These are phyloP conservation scores for Semicossyphus pulcher DNA, from an alignment of 2,113 vertebrate genomes.

Conservation along the genomic window DNA sequence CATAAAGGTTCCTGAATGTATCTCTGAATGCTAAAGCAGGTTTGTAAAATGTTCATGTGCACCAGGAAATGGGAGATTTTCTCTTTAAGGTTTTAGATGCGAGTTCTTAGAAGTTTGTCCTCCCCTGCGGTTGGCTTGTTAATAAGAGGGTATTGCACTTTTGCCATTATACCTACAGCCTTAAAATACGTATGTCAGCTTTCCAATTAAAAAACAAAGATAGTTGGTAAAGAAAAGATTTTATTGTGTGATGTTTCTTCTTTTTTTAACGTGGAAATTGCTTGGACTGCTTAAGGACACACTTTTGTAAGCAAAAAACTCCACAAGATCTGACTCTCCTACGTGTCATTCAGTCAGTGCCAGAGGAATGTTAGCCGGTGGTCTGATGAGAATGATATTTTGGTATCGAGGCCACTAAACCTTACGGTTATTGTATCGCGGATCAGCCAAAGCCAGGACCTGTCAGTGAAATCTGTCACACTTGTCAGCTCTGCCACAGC, in stretches of 20 bases:
- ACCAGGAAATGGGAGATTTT: neutral
- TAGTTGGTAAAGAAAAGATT: too few species aligned
- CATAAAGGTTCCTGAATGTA: conserved; percentile 32
- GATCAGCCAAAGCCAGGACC: conserved; percentile 47
- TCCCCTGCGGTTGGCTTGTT: neutral
- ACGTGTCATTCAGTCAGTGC: conserved; percentile 14
- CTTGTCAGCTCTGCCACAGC: conserved; percentile 57
- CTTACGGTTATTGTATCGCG: conserved; percentile 53
- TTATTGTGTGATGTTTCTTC: too few species aligned
- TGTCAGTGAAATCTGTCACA: conserved; percentile 63
- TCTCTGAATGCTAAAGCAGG: neutral
- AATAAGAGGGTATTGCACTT: neutral
- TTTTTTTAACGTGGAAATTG: neutral
- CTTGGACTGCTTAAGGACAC: conserved; percentile 13
- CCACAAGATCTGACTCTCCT: conserved; percentile 1
- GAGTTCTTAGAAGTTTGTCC: too few species aligned
- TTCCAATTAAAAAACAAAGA: too few species aligned
- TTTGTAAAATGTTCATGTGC: conserved; percentile 7
- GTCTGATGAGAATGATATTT: conserved; percentile 48
- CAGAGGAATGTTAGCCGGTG: conserved; percentile 16
- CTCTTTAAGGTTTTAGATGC: too few species aligned
- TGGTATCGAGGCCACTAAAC: conserved; percentile 47
- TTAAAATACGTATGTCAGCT: too few species aligned
- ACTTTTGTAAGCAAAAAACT: neutral
- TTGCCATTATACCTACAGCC: too few species aligned